These are phyloP conservation scores for Aradus depressus DNA, from an alignment of 2,888 invertebrate genomes.

Conservation along the genomic window DNA sequence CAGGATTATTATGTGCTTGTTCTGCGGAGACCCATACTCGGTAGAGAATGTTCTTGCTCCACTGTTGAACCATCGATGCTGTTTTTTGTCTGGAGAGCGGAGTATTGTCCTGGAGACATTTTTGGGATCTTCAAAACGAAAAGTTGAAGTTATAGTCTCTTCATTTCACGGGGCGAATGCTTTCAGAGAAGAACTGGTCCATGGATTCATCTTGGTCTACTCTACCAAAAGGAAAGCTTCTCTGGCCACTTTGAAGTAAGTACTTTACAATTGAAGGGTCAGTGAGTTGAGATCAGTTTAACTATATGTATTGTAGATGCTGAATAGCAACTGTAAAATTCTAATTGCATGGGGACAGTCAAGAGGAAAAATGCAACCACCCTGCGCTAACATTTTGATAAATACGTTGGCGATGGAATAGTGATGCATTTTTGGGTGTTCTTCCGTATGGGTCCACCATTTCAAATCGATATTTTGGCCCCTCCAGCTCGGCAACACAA, in stretches of 20 bases:
- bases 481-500: too few species aligned
- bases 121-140: slow-evolving; percentile 78
- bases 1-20: slow-evolving; percentile 88
- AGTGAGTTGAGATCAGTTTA: too few species aligned
- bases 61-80: slow-evolving; percentile 73
- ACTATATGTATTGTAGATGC: too few species aligned
- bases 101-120: slow-evolving; percentile 86
- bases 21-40: slow-evolving; percentile 89
- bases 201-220: slow-evolving; percentile 90
- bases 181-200: slow-evolving; percentile 81
- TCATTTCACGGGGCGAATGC: slow-evolving; percentile 91
- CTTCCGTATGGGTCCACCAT: too few species aligned
- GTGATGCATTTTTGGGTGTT: too few species aligned
- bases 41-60: slow-evolving; percentile 83
- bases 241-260: slow-evolving; percentile 77
- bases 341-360: neutral
- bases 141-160: slow-evolving; percentile 82
- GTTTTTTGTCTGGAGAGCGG: slow-evolving; percentile 72
- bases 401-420: too few species aligned
- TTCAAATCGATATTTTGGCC: too few species aligned
- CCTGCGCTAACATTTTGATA: too few species aligned
- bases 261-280: slow-evolving; percentile 28
- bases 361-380: too few species aligned
- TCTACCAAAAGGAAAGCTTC: slow-evolving; percentile 92
- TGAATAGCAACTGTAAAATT: neutral